Base-by-base conservation (phyloP, 2,113 vertebrate genomes). In the Thalassarche chlororhynchos region DNA sequence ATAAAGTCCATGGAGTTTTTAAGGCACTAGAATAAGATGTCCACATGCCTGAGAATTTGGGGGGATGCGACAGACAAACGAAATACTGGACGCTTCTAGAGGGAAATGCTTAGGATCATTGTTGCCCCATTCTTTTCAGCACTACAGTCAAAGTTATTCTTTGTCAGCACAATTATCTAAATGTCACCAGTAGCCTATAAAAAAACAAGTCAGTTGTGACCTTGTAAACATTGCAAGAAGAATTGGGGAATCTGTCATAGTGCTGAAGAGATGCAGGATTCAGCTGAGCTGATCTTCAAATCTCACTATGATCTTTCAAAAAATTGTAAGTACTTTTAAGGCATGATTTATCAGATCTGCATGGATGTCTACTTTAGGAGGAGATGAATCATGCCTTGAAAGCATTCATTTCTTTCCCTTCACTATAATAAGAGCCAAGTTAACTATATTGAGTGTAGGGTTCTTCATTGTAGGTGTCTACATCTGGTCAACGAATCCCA, bases 11-110 rank as follows among this genome's bases (percentile, higher is more conserved):
- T 8, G 6, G 32, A 28, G 7, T 34, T 75, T 83, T 62, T 68
- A 84, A 69, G 26, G 38, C 47, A 68, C 6, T 17, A 75, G 38
- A 68, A 55, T 46, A 60, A 89, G 38, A 34, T 19, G 12, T 38
- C 15, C 40, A 58, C 16, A 10, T 26, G 2, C 36, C 15, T 74
- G 17, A 81, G 14, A 71, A 46, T 70, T 32, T 69, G 7, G 34
- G 14, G 14, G 10, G 9, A n/a, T 46, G 31, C 3, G 7, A 34
- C 10, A 79, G 17, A 28, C 5, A 66, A 62, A 61, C 0, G 0
- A 57, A 74, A 78, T 38, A 62, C 25, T 28, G 28, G 6, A 26
- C 87, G 23, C 3, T 81, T 86, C 34, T 70, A 36, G 40, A 26
- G 9, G 9, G 25, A 84, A 70, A 80, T n/a, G 5, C 23, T 88